Evolutionary conservation across 2,888 invertebrate genomes (phyloP).

Genomic region (Tryphoninae sp.): DNA sequence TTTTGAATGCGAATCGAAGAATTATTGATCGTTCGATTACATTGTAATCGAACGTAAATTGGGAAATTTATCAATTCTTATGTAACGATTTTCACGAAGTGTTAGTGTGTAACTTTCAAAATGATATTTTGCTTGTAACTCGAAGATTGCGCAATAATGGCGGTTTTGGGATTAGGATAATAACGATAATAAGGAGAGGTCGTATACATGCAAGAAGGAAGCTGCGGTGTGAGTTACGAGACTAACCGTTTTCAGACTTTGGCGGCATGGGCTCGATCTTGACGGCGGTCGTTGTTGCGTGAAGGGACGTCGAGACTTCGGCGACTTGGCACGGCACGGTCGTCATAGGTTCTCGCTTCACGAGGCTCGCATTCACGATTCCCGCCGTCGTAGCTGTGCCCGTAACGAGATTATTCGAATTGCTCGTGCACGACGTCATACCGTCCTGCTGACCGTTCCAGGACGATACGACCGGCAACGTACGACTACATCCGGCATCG

Average conservation of each 20-base stretch:
- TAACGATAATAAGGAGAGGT: slow-evolving; percentile 9
- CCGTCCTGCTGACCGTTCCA: slow-evolving; percentile 82
- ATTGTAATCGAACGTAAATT: too few relatives aligned
- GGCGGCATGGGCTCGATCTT: slow-evolving; percentile 87
- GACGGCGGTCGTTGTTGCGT: slow-evolving; percentile 82
- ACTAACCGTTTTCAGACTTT: slow-evolving; percentile 83
- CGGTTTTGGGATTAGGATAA: background rate
- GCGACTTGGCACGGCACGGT: slow-evolving; percentile 84
- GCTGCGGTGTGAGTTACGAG: background rate
- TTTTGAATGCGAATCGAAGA: too few relatives aligned
- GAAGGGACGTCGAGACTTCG: slow-evolving; percentile 83
- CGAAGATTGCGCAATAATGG: background rate
- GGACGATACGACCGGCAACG: slow-evolving; percentile 85
- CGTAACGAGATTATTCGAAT: slow-evolving; percentile 60
- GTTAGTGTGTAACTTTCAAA: too few relatives aligned
- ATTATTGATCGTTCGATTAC: too few relatives aligned
- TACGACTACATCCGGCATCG: slow-evolving; percentile 87
- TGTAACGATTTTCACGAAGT: too few relatives aligned
- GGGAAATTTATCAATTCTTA: too few relatives aligned
- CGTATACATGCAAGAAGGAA: background rate
- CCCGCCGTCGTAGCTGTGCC: slow-evolving; percentile 72
- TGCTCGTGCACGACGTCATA: slow-evolving; percentile 66
- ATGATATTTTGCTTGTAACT: too few relatives aligned
- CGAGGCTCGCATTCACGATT: slow-evolving; percentile 82
- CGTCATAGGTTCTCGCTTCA: slow-evolving; percentile 86